These are phyloP conservation scores for Calephelis nemesis DNA, from an alignment of 1,140 invertebrate species.

Conservation along the genomic window DNA sequence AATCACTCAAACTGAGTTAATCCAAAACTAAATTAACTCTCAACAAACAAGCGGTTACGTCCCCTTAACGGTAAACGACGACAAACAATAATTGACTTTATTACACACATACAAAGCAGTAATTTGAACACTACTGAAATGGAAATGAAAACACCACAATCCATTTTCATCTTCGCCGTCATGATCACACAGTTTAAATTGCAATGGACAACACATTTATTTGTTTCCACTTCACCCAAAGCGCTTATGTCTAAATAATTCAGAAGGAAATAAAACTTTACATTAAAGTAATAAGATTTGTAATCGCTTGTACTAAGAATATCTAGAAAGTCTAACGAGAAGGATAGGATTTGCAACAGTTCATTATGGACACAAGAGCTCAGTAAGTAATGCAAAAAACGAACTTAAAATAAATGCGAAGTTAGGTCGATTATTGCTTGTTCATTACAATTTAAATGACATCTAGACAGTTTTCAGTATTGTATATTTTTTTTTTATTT, in stretches of 20 bases:
- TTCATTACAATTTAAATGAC: not conserved
- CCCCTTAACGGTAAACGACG: slow-evolving; percentile 40
- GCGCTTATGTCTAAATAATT: not conserved
- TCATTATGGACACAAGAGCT: not conserved
- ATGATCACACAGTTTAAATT: not conserved
- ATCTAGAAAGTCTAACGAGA: not conserved
- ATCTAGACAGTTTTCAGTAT: no score
- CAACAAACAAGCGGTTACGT: slow-evolving; percentile 48
- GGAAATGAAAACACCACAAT: not conserved
- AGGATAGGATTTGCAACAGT: not conserved
- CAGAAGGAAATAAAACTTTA: not conserved
- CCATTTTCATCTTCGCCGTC: not conserved
- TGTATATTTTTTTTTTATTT: no score
- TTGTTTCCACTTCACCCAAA: not conserved
- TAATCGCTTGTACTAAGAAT: not conserved
- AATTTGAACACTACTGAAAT: slow-evolving; percentile 35
- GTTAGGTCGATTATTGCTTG: no score
- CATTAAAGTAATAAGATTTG: not conserved
- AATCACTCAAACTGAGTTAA: slow-evolving; percentile 72
- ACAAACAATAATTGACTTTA: slow-evolving; percentile 47
- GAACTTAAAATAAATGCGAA: not conserved
- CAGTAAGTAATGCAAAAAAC: not conserved
- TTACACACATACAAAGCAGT: slow-evolving; percentile 33
- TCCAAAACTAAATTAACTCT: slow-evolving; percentile 73
- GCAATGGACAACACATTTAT: not conserved